Percentiles rank a stretch among this genome's conserved stretches.
phyloP scores from a whole-genome alignment of 1,140 invertebrate genomes.

The Drosophila carrolli region DNA sequence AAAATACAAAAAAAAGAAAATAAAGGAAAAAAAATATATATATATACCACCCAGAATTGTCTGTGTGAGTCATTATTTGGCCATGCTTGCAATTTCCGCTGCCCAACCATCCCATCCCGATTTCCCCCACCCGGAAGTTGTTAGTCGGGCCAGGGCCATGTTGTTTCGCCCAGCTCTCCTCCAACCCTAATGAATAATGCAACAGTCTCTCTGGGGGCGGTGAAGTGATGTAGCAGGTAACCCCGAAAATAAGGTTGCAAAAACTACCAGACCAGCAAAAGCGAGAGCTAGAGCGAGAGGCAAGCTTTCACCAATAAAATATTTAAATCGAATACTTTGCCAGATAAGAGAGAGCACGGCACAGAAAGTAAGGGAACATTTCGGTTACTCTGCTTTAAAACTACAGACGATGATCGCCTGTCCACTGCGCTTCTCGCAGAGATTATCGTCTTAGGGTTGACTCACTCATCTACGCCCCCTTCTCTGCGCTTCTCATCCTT shows the following conservation, averaged over 20 bases:
- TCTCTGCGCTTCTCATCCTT: background rate
- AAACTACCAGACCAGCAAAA: background rate
- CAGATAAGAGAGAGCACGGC: constrained; percentile 7
- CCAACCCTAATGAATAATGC: constrained; percentile 73
- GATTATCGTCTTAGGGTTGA: constrained; percentile 17
- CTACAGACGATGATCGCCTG: constrained; percentile 23
- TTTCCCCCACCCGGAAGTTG: constrained; percentile 39
- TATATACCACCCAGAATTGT: constrained; percentile 29
- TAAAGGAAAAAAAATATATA: too few relatives aligned
- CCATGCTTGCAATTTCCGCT: constrained; percentile 78
- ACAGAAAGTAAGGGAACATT: background rate
- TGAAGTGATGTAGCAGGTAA: constrained; percentile 25
- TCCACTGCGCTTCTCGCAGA: background rate
- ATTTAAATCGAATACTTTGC: constrained; percentile 73
- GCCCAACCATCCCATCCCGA: background rate
- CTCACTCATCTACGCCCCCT: background rate
- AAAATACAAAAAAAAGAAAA: too few relatives aligned
- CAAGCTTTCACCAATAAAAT: constrained; percentile 69
- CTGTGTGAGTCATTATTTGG: constrained; percentile 78
- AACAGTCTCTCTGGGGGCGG: constrained; percentile 47
- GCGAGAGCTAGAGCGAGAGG: constrained; percentile 7
- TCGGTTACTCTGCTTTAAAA: constrained; percentile 15
- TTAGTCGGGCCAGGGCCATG: constrained; percentile 40
- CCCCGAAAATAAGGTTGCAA: constrained; percentile 34
- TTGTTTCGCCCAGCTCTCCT: constrained; percentile 42